Base-by-base conservation (phyloP, 2,113 vertebrate species). In the Empidonax alnorum region DNA sequence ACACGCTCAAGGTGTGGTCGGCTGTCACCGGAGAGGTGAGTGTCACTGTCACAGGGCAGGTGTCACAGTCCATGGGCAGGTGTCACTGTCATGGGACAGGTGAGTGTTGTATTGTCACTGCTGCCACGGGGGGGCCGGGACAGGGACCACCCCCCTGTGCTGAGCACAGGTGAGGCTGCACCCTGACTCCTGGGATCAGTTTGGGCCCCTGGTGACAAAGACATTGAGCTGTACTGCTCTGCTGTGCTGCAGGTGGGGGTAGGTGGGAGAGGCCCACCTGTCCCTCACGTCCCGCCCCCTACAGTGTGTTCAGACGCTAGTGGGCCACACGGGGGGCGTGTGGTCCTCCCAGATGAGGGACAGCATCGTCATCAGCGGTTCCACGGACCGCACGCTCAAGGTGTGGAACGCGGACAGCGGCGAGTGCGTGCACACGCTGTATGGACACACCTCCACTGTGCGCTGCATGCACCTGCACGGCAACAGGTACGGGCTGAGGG, bases 301-400 rank as follows among this genome's bases (percentile, higher is more conserved):
- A 7, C 91, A 98, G 97, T 98, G 97, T 0, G 97, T 98, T 73
- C 97, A 97, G 95, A 98, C 97, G 0, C 94, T 98, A 67, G 97
- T 98, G 6, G 97, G 97, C 8, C 97, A 98, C 94, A 98, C 97
- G 0, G 97, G 97, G 3, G 97, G 97, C 0, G 97, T 98, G 47
- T 98, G 97, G 97, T 97, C 97, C 2, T 98, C 97, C 31, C 97
- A 98, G 96, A 97, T 98, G 97, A 85, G 97, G 78, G 97, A 96
- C 87, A 96, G 92, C 8, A 5, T 97, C 0, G 97, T 97, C 52
- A 97, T 98, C 93, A 98, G 97, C 0, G 97, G 97, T 79, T 98
- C 97, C 27, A 98, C 97, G 0, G 97, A 98, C 94, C 96, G 97
- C 12, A 98, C 97, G 0, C 93, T 98, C 18, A 97, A 97, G 50